Evolutionary conservation across 2,113 vertebrate species (phyloP).

Genomic region (Scomber japonicus): DNA sequence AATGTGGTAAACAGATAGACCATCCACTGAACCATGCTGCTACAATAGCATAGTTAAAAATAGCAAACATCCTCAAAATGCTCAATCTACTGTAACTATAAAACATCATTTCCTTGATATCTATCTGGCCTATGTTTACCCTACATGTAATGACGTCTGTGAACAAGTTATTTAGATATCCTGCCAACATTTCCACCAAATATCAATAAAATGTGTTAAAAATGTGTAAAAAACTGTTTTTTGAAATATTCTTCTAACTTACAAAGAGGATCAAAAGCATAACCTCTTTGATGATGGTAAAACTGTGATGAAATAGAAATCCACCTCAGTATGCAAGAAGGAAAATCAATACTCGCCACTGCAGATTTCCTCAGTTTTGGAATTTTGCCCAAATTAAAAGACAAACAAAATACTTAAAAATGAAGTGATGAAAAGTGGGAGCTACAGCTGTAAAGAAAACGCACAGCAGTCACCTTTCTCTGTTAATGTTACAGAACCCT

Average conservation of each 20-base stretch:
- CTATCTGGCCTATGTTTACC: neutral
- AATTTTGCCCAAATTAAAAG: conserved; percentile 33
- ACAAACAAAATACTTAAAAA: conserved; percentile 25
- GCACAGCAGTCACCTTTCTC: conserved; percentile 1
- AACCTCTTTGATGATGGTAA: conserved; percentile 20
- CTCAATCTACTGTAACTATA: neutral
- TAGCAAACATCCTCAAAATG: neutral
- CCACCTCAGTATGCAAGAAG: conserved; percentile 11
- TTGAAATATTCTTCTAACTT: neutral
- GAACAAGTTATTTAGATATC: neutral
- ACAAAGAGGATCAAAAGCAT: conserved; percentile 1
- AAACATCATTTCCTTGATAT: neutral
- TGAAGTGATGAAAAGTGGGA: conserved; percentile 6
- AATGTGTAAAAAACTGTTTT: neutral
- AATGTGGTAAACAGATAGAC: too few relatives aligned
- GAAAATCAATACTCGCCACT: conserved; percentile 38
- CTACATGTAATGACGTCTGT: neutral
- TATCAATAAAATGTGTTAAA: conserved; percentile 8
- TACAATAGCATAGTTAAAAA: neutral
- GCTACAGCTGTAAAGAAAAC: neutral
- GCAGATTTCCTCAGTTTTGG: conserved; percentile 32
- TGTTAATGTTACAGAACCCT: conserved; percentile 37
- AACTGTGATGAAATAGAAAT: conserved; percentile 40
- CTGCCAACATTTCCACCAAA: conserved; percentile 2
- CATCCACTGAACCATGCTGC: too few relatives aligned